These are phyloP conservation scores for Chaetura pelagica DNA, from an alignment of 2,113 vertebrate genomes.

Conservation along the genomic window DNA sequence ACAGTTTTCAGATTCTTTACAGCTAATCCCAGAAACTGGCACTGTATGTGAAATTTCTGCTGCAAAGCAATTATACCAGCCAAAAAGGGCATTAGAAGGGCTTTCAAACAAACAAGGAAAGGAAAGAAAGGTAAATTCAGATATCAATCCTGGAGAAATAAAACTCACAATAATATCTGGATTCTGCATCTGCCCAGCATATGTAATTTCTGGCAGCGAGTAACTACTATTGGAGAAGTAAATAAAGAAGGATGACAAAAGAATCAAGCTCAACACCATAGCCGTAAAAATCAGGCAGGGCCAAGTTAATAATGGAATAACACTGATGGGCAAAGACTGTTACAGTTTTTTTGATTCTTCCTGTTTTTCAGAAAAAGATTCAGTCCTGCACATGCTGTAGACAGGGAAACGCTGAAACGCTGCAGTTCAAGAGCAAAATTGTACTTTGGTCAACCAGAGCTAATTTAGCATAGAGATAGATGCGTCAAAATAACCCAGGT, in stretches of 20 bases:
- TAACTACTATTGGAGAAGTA: conserved; percentile 33
- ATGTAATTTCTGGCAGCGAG: conserved; percentile 61
- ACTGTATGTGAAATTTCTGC: neutral
- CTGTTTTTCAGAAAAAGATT: neutral
- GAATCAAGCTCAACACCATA: neutral
- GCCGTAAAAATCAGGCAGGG: conserved; percentile 28
- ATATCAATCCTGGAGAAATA: neutral
- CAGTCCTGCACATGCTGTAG: neutral
- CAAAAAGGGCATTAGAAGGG: neutral
- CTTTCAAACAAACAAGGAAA: neutral
- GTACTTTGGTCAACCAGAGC: neutral
- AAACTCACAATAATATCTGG: conserved; percentile 40
- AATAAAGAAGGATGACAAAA: conserved; percentile 51
- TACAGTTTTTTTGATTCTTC: neutral
- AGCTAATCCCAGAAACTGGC: neutral
- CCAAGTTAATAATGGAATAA: conserved; percentile 42
- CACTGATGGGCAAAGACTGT: neutral
- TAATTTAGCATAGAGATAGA: neutral
- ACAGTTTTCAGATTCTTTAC: neutral
- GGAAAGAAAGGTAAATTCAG: conserved; percentile 36
- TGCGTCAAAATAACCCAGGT: neutral
- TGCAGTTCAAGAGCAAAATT: neutral
- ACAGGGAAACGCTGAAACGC: neutral
- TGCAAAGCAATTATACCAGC: neutral
- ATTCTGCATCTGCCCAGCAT: conserved; percentile 56